Conservation (phyloP, 2,888 invertebrate genomes). For the Iphiclides podalirius region DNA sequence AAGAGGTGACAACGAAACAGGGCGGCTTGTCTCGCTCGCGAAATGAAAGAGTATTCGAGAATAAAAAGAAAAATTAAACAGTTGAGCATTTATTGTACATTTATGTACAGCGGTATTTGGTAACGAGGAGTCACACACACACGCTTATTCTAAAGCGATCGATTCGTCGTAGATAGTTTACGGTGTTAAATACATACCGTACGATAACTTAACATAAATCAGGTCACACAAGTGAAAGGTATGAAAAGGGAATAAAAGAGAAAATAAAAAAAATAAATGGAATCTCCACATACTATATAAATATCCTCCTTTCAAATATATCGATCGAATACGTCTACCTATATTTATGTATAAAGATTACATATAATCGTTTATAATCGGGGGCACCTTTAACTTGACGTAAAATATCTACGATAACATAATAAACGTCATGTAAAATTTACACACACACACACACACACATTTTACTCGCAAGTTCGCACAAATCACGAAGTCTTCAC, state of each 20-base stretch:
- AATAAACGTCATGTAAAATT: constrained; percentile 35
- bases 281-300: constrained; percentile 26
- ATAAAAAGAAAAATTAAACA: constrained; percentile 32
- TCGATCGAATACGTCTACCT: constrained; percentile 14
- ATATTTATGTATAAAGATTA: constrained; percentile 24
- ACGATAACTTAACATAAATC: constrained; percentile 73
- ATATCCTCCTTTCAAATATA: constrained; percentile 11
- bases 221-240: constrained; percentile 77
- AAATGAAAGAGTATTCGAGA: constrained; percentile 27
- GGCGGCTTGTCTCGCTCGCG: constrained; percentile 35
- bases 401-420: constrained; percentile 53
- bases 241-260: constrained; percentile 44
- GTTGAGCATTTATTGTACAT: constrained; percentile 47
- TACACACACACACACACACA: constrained; percentile 38
- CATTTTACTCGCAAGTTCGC: background rate
- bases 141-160: constrained; percentile 37
- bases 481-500: constrained; percentile 30
- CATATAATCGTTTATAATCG: constrained; percentile 36
- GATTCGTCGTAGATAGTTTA: constrained; percentile 46
- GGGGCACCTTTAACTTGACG: constrained; percentile 52
- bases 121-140: constrained; percentile 52
- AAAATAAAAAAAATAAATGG: constrained; percentile 24
- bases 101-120: constrained; percentile 58
- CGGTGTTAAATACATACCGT: constrained; percentile 47
- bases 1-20: constrained; percentile 34